Base-by-base conservation (phyloP, 2,888 invertebrate species). In the Lysandra bellargus region DNA sequence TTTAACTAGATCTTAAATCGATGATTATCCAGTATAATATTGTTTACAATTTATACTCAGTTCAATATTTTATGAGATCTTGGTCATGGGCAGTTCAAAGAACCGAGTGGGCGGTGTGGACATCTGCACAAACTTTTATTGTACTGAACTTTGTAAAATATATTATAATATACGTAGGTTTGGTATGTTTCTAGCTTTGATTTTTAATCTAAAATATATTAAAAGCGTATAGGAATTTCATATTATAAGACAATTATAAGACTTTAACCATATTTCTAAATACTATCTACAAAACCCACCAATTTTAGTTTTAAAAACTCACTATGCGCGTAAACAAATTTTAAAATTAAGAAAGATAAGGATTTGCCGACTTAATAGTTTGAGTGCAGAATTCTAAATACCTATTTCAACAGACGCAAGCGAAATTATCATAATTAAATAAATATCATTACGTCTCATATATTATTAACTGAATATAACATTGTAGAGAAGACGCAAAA, bases 371-470 rank as follows among this genome's bases (percentile, higher is more conserved):
- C n/a, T 5, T 60, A 23, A 23, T 64, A 30, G 23, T 64, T 64
- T 64, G 9, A 64, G 9, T 23, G 33, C 69, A 33, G 30, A 6
- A 61, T 64, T 23, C 64, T 9, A 30, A 64, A 30, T 64, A 23
- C 23, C 23, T 23, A 69, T 33, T 12, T 33, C 30, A 33, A 69
- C 7, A 12, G 33, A 4, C 69, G 30, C 14, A 33, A 33, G 17
- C 2, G 9, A n/a, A 73, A 73, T 40, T 17, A 40, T 17, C 73
- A 40, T 73, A 40, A 40, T 73, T 73, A 40, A 74, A 74, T 74
- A 23, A 74, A 86, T 87, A 84, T 83, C 84, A 85, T 87, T 40
- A 78, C 78, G 78, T 78, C 73, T n/a, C 44, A 44, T 74, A 74
- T 60, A 64, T 61, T 75, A 44, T 53, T 74, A 44, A 74, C 23